A percentile compares a stretch with the other conserved stretches of the same genome.
These are phyloP conservation scores for Anabas testudineus DNA, from an alignment of 2,797 vertebrate species.

Conservation along the genomic window DNA sequence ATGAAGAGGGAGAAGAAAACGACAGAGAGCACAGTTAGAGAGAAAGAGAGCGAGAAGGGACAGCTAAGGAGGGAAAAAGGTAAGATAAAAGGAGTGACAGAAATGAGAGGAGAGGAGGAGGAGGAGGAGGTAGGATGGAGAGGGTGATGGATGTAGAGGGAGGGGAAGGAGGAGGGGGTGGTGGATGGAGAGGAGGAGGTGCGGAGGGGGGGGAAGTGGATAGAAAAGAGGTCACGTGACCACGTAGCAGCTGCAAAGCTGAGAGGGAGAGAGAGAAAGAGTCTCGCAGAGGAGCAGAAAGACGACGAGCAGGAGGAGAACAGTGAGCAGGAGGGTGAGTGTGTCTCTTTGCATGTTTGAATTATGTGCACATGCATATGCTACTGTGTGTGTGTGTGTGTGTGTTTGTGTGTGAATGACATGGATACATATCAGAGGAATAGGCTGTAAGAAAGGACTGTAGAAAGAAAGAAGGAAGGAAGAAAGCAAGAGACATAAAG, in stretches of 20 bases:
- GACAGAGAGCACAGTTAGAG: constrained; percentile 58
- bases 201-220: constrained; percentile 57
- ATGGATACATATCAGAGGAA: constrained; percentile 54
- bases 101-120: constrained; percentile 17
- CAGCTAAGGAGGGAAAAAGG: constrained; percentile 54
- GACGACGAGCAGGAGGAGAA: constrained; percentile 74
- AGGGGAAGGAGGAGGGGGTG: constrained; percentile 36
- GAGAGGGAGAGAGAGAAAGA: constrained; percentile 77
- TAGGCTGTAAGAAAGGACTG: constrained; percentile 55
- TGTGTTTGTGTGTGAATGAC: constrained; percentile 42
- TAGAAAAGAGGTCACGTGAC: constrained; percentile 80
- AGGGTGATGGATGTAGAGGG: constrained; percentile 61
- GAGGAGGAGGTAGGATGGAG: constrained; percentile 54
- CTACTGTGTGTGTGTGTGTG: constrained; percentile 41
- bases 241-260: constrained; percentile 82
- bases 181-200: constrained; percentile 45
- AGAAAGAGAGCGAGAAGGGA: constrained; percentile 37
- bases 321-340: constrained; percentile 80
- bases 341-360: constrained; percentile 72
- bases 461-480: constrained; percentile 51
- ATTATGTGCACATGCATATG: constrained; percentile 73
- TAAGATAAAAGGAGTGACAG: constrained; percentile 64
- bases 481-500: constrained; percentile 63
- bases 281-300: constrained; percentile 76
- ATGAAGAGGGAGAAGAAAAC: constrained; percentile 54